Evolutionary conservation across 2,797 vertebrate genomes (phyloP).

Genomic region (Oophaga sylvatica): DNA sequence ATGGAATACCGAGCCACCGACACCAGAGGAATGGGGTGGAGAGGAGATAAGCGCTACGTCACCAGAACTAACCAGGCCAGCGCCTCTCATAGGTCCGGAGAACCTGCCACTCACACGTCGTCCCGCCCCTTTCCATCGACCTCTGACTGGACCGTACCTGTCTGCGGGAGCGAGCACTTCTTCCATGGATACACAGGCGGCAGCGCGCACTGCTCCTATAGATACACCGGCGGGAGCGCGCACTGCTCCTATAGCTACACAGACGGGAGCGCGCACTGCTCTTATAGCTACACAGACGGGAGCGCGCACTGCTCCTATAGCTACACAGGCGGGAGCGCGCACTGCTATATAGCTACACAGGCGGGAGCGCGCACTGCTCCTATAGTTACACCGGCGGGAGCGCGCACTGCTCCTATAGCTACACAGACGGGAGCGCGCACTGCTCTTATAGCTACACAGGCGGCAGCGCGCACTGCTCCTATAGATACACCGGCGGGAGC

Average conservation of each 20-base stretch:
- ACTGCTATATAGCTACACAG: neutral
- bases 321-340: too few species aligned
- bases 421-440: neutral
- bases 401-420: neutral
- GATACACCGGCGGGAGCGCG: neutral
- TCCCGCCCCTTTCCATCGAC: slow-evolving; percentile 25
- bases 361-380: too few species aligned
- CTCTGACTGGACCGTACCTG: slow-evolving; percentile 50
- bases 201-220: slow-evolving; percentile 10
- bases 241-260: too few species aligned
- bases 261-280: neutral
- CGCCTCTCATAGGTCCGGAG: neutral
- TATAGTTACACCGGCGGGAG: neutral
- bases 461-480: too few species aligned
- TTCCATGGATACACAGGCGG: neutral
- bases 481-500: neutral
- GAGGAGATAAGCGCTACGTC: slow-evolving; percentile 42
- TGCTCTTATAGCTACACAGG: too few species aligned
- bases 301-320: neutral
- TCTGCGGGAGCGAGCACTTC: neutral
- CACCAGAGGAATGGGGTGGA: slow-evolving; percentile 48
- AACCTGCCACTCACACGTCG: neutral
- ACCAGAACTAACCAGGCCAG: slow-evolving; percentile 9
- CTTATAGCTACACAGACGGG: neutral
- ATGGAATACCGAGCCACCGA: neutral